Evolutionary conservation across 1,140 invertebrate species (phyloP), one percentile per base, ranked within the genome.

Genomic region (Oedothorax gibbosus): DNA sequence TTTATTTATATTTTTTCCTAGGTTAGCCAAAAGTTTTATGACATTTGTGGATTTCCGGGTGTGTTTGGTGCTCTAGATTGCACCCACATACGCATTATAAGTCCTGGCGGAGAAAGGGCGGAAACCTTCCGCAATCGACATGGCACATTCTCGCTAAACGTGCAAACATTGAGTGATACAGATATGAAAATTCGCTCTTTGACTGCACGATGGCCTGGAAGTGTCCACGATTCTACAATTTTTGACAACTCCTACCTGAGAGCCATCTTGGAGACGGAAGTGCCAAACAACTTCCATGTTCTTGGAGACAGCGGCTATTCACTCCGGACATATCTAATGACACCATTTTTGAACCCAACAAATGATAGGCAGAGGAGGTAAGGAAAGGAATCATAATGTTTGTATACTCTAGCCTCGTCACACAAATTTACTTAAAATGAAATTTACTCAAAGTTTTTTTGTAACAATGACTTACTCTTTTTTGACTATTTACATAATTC

Each of bases 31-130:
- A 56, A 7, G 11, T 73, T 73, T 9, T 73, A 73, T 73, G 50
- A 15, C 0, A 18, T 4, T 20, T 73, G n/a, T 73, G 71, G 71
- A 50, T 73, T 73, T 12, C 71, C 51, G 6, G n/a, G 14, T 73
- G 71, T 73, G n/a, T 73, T 7, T 18, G 51, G 71, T 10, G 71
- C 71, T 7, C 8, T 73, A 5, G 8, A 73, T 18, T 73, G 71
- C n/a, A 53, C 71, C 4, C 50, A 18, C 9, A 73, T 73, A 5
- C 11, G 7, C 8, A 9, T 73, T 2, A 9, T 18, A 14, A 73
- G 53, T 18, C 71, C 71, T 56, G 71, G 71, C n/a, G 71, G 51
- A 7, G 8, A 2, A 14, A 4, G 12, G 0, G 71, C 50, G 1
- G 71, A 73, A 57, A 54, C n/a, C 2, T 73, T 73, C 20, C 1